These are phyloP conservation scores for Myanophis thanlyinensis DNA, from an alignment of 2,113 vertebrate genomes.

Conservation along the genomic window DNA sequence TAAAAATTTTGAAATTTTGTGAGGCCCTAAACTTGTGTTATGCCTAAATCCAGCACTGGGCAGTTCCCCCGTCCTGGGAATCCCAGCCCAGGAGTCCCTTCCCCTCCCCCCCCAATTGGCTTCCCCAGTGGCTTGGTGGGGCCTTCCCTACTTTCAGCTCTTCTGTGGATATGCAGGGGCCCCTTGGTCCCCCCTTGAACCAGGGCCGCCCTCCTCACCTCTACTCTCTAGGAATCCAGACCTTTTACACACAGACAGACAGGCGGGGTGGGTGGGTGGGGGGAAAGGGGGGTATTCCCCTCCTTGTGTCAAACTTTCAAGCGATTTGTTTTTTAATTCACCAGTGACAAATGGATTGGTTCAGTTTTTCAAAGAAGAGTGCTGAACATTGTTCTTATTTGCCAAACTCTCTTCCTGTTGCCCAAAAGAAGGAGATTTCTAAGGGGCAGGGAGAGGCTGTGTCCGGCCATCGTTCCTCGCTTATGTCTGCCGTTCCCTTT, in stretches of 20 bases:
- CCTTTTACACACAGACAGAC: neutral
- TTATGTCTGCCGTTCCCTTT: constrained; percentile 40
- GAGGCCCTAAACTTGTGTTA: neutral
- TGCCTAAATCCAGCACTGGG: neutral
- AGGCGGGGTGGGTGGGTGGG: too few relatives aligned
- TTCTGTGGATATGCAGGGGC: too few relatives aligned
- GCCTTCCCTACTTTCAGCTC: neutral
- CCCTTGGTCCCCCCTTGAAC: accelerated
- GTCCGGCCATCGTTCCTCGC: constrained; percentile 15
- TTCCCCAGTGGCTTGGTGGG: too few relatives aligned
- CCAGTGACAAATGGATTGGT: neutral
- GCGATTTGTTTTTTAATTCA: neutral
- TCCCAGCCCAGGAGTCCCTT: neutral
- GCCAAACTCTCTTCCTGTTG: constrained; percentile 46
- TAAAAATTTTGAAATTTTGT: neutral
- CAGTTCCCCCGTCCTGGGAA: neutral
- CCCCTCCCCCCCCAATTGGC: neutral
- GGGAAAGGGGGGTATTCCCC: neutral
- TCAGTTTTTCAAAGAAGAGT: neutral
- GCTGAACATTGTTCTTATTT: neutral
- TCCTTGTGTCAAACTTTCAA: neutral
- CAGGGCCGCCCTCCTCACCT: neutral
- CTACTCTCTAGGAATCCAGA: too few relatives aligned
- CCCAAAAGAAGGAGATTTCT: constrained; percentile 44
- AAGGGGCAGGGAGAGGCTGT: constrained; percentile 1